Base-by-base conservation (phyloP, 2,797 vertebrate species). In the Hapalemur alaotrensis region DNA sequence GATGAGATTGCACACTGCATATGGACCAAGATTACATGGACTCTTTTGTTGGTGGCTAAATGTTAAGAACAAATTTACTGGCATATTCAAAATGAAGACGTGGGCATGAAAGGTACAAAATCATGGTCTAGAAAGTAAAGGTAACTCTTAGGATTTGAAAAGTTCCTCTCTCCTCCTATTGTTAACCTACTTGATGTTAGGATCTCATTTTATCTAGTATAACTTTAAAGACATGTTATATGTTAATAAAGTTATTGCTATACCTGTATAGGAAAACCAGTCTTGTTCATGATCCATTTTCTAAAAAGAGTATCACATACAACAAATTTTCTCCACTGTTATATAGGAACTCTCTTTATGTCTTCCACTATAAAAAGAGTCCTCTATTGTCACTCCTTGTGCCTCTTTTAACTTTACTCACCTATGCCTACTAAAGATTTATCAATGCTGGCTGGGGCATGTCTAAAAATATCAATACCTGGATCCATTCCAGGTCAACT, bases 1-100 rank as follows among this genome's bases (percentile, higher is more conserved):
- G 17, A 59, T 80, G n/a, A 93, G 48, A 91, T 67, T 65, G 73
- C 61, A 50, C 22, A 59, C 50, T 4, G 59, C 43, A 59, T 0
- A 61, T 32, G 25, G 38, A 61, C 28, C 65, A 90, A 90, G 30
- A 82, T 69, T 30, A 91, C 3, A 84, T 4, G 57, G n/a, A 30
- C 13, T 17, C n/a, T 87, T 52, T 54, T 63, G 14, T 35, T 81
- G 63, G 25, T 76, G 32, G 61, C 76, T 86, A 70, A 96, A 82
- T 15, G 9, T 69, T 67, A 93, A 92, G 48, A 96, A 86, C 38
- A 84, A 41, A 85, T 46, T 38, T 69, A 79, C 17, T 32, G 14
- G 2, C 54, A 79, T 90, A 75, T 94, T 88, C 14, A 94, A 89
- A 96, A 80, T 65, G 12, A 95, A 89, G 54, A 83, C 4, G 7